These are phyloP conservation scores for Pentalonia nigronervosa DNA, from an alignment of 1,140 invertebrate genomes.

Conservation along the genomic window DNA sequence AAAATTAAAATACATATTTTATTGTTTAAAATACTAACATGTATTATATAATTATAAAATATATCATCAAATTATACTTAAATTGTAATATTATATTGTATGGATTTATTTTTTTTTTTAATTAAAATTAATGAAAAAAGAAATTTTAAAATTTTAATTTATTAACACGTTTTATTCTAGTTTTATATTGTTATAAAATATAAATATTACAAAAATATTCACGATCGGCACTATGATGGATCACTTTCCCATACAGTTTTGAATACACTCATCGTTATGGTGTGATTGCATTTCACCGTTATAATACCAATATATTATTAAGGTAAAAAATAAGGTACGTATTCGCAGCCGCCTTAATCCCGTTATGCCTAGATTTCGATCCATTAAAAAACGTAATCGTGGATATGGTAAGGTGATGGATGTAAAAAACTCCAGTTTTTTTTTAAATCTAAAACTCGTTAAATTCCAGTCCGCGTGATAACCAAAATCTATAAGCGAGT, in stretches of 20 bases:
- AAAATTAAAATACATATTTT: neutral
- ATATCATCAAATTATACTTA: neutral
- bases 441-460: neutral
- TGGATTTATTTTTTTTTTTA: too few species aligned
- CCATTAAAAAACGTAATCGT: neutral
- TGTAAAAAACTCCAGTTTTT: neutral
- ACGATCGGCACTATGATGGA: too few species aligned
- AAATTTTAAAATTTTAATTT: neutral
- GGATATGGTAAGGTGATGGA: neutral
- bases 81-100: too few species aligned
- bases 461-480: neutral
- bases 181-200: neutral
- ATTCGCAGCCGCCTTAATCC: neutral
- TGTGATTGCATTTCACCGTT: neutral
- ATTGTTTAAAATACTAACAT: neutral
- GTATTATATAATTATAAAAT: neutral
- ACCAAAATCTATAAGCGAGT: neutral
- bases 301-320: neutral
- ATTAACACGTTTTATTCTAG: neutral
- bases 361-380: neutral
- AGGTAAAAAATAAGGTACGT: neutral
- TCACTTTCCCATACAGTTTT: neutral
- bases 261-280: neutral
- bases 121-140: too few species aligned
- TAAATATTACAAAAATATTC: neutral